Evolutionary conservation across 2,797 vertebrate species (phyloP).

Genomic region (Antennarius maculatus): DNA sequence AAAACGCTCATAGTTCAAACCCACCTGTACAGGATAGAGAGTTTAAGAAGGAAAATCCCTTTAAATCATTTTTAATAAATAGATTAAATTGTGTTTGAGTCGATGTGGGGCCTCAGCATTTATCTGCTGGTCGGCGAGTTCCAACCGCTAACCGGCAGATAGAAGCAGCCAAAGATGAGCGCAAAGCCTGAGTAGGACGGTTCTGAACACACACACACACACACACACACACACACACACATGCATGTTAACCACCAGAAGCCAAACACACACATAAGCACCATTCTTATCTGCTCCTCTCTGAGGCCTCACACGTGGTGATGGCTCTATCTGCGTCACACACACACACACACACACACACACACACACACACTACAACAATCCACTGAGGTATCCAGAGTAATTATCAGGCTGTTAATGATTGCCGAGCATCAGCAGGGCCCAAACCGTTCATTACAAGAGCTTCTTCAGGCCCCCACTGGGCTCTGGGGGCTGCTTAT

Average conservation of each 20-base stretch:
- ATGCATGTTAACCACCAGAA: slow-evolving; percentile 54
- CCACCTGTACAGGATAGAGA: no score
- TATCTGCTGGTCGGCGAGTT: no score
- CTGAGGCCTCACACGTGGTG: slow-evolving; percentile 70
- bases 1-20: no score
- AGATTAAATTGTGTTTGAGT: no score
- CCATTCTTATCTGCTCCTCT: slow-evolving; percentile 69
- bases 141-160: slow-evolving; percentile 5
- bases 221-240: slow-evolving; percentile 28
- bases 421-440: slow-evolving; percentile 85
- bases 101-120: no score
- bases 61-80: no score
- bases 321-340: slow-evolving; percentile 70
- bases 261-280: slow-evolving; percentile 57
- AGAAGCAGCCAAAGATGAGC: slow-evolving; percentile 62
- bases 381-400: slow-evolving; percentile 85
- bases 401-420: slow-evolving; percentile 94
- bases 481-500: slow-evolving; percentile 82
- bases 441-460: slow-evolving; percentile 88
- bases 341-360: slow-evolving; percentile 46
- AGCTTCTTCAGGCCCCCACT: slow-evolving; percentile 82
- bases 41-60: no score
- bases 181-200: slow-evolving; percentile 51
- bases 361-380: slow-evolving; percentile 47
- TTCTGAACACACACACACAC: slow-evolving; percentile 64